Base-by-base conservation (phyloP, 2,113 vertebrate genomes). In the Pionites leucogaster region DNA sequence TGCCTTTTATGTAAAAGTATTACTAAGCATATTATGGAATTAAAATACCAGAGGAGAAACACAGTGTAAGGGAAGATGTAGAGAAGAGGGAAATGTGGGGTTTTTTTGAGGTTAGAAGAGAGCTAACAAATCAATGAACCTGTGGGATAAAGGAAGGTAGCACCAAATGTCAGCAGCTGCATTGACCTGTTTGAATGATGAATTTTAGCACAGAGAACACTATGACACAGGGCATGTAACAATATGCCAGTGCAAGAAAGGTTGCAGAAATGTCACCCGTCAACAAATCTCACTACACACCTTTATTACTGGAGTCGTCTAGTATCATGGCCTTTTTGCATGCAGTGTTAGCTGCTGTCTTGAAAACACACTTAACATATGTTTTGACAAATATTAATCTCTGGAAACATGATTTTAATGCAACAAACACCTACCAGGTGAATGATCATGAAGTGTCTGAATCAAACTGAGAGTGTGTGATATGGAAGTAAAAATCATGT, bases 181-280 rank as follows among this genome's bases (percentile, higher is more conserved):
- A 49, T 8, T 95, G 86, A 90, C 83, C 80, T 93, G 27, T 84
- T 93, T 93, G 82, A 91, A 57, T 86, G 88, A 95, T 80, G 59
- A 91, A 91, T 93, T 91, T 81, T 64, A 91, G 84, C 75, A 76
- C 41, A 49, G 59, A 68, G 60, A 52, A n/a, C 52, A 41, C 81
- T 65, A 41, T 68, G 72, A 57, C 57, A 80, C 25, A 62, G 82
- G 64, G 59, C 72, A 72, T 90, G 85, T 78, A 78, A 71, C 72
- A 84, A 68, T 86, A 88, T 72, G 86, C 69, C 72, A 52, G 82
- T 37, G 57, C 68, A 95, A 68, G 47, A 88, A 94, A 95, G 76
- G 55, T 75, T 90, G 47, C 39, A 79, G 76, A 96, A 96, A 95
- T 90, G 72, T 94, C 90, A 93, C 39, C 80, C 88, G 50, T 52